Evolutionary conservation across 2,113 vertebrate species (phyloP), one percentile per base, ranked within the genome.

Genomic region (Dipodomys ordii): DNA sequence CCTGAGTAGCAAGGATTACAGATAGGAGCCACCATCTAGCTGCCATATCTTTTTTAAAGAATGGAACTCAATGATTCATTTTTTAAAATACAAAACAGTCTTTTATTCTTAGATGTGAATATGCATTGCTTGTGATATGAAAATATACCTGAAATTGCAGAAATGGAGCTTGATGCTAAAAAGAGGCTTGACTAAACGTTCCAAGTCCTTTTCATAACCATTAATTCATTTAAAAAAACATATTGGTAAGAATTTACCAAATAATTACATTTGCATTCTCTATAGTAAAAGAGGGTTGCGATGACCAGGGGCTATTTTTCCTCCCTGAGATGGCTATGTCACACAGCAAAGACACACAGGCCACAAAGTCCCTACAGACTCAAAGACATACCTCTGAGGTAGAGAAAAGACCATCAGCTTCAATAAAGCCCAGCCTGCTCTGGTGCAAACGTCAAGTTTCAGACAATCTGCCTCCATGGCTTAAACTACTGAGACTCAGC

Each of bases 341-440:
- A 68, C 9, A 78, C 7, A 82, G 44, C 13, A 77, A 39, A 86
- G 23, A 39, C 28, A 23, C 22, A 88, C 8, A 76, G 68, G 53
- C 53, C 46, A 32, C 85, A 86, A 35, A 83, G 27, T 7, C 11
- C 82, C 1, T 1, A 39, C 12, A 76, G 67, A 35, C 11, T 64
- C 79, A 71, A 6, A 4, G 2, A 44, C 80, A 91, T 15, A 65
- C 30, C 32, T 30, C 23, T 28, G n/a, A 20, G 49, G 39, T 85
- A 87, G 67, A 90, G 71, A 82, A 91, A 93, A 95, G 71, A 69
- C 25, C 69, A 85, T 23, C 4, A 53, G 19, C 12, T 81, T 90
- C 60, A 88, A 53, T 79, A 71, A 84, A 89, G 64, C 9, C 35
- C 57, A 87, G 49, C 39, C 23, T n/a, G 46, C 0, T 1, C 7